phyloP scores from a whole-genome alignment of 2,113 vertebrate genomes.

The Empidonax alnorum region DNA sequence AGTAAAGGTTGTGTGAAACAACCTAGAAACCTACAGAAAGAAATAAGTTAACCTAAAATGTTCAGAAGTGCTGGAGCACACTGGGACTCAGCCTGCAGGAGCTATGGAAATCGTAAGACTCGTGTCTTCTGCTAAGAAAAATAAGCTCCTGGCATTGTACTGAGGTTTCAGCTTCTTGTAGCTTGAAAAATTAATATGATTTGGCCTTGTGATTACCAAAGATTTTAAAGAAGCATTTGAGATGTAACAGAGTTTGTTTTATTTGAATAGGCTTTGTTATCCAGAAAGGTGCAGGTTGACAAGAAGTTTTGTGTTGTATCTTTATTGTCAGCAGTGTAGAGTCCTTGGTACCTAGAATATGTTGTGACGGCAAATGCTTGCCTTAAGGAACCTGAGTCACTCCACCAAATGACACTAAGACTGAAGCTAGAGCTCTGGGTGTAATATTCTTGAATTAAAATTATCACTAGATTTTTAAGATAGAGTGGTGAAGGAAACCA shows the following conservation, averaged over 20 bases:
- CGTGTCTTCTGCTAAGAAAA: accelerated
- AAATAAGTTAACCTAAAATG: background rate
- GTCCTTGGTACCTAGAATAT: background rate
- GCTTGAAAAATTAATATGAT: background rate
- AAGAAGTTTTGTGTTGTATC: background rate
- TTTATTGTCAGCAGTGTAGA: background rate
- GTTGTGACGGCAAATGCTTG: background rate
- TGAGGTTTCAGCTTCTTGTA: background rate
- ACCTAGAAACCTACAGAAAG: background rate
- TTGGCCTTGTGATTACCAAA: background rate
- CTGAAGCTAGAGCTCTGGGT: background rate
- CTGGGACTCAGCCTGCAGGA: background rate
- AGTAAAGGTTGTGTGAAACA: background rate
- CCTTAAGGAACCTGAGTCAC: background rate
- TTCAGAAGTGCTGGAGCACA: background rate
- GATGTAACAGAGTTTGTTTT: background rate
- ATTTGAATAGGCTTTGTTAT: background rate
- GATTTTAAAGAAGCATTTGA: background rate
- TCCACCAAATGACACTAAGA: background rate
- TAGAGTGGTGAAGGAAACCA: background rate
- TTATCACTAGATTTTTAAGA: background rate
- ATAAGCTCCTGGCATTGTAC: background rate
- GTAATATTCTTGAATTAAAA: background rate
- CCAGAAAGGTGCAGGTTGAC: background rate
- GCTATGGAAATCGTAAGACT: background rate